Evolutionary conservation across 2,797 vertebrate species (phyloP).

Genomic region (Karalla daura): DNA sequence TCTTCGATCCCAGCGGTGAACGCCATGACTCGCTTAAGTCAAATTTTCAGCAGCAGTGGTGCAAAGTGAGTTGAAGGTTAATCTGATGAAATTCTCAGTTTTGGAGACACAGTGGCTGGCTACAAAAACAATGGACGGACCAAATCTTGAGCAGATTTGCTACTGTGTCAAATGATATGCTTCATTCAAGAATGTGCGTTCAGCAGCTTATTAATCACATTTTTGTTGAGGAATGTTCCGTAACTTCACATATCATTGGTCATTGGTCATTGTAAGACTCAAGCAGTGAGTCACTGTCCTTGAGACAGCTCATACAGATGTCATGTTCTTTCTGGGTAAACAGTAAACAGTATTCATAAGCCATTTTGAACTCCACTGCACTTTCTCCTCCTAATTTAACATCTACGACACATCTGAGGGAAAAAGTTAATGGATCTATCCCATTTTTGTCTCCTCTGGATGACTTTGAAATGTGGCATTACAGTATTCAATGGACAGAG

Average conservation of each 20-base stretch:
- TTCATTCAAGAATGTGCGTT: too few relatives aligned
- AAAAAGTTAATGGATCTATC: neutral
- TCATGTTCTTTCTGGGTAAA: too few relatives aligned
- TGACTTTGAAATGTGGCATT: slow-evolving; percentile 11
- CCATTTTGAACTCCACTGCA: too few relatives aligned
- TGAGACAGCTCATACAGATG: too few relatives aligned
- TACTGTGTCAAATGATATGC: neutral
- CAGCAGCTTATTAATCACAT: slow-evolving; percentile 10
- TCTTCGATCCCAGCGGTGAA: too few relatives aligned
- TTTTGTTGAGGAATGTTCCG: neutral
- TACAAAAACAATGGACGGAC: slow-evolving; percentile 7
- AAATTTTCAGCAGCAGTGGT: slow-evolving; percentile 1
- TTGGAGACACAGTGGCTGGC: neutral
- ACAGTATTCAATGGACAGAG: slow-evolving; percentile 14
- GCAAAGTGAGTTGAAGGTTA: slow-evolving; percentile 3
- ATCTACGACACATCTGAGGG: too few relatives aligned
- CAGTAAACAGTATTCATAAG: too few relatives aligned
- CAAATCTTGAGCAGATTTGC: neutral
- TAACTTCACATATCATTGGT: too few relatives aligned
- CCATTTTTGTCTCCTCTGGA: slow-evolving; percentile 2
- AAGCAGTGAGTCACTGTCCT: too few relatives aligned
- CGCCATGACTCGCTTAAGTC: slow-evolving; percentile 33
- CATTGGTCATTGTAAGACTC: too few relatives aligned
- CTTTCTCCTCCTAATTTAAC: too few relatives aligned
- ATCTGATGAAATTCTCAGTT: slow-evolving; percentile 1